A percentile compares a stretch with the other conserved stretches of the same genome.
Evolutionary conservation across 2,888 invertebrate species (phyloP).

Genomic region (Hypolimnas misippus): DNA sequence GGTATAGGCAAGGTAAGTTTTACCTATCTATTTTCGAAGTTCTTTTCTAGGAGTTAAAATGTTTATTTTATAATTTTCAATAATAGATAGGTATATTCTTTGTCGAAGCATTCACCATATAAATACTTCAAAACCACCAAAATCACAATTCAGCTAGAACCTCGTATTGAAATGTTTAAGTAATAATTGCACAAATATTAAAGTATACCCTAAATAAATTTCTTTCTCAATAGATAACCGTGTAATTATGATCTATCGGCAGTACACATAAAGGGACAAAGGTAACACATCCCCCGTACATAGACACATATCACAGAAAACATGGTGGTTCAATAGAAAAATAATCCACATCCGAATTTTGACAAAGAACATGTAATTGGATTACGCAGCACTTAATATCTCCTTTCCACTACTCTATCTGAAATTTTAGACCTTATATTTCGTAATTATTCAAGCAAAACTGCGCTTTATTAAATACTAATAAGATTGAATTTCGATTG

Average conservation of each 20-base stretch:
- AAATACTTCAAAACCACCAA: too few species aligned
- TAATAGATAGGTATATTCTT: too few species aligned
- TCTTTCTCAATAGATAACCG: constrained; percentile 46
- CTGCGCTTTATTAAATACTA: not conserved
- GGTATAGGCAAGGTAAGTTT: too few species aligned
- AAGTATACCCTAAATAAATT: too few species aligned
- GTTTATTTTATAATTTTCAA: too few species aligned
- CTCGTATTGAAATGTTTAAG: too few species aligned
- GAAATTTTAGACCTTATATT: constrained; percentile 54
- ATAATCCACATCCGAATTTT: constrained; percentile 81
- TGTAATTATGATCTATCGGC: constrained; percentile 59
- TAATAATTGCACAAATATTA: too few species aligned
- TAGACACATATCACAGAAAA: constrained; percentile 67
- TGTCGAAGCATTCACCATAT: too few species aligned
- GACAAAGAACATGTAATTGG: constrained; percentile 81
- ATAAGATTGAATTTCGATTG: constrained; percentile 33
- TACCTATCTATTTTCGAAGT: too few species aligned
- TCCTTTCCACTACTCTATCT: constrained; percentile 66
- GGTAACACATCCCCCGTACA: constrained; percentile 71
- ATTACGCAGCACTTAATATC: constrained; percentile 81
- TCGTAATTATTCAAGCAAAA: constrained; percentile 15
- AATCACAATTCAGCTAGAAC: too few species aligned
- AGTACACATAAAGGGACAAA: constrained; percentile 64
- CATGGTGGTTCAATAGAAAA: constrained; percentile 76
- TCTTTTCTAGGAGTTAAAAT: too few species aligned